These are phyloP conservation scores for Patella ulyssiponensis DNA, from an alignment of 2,888 invertebrate genomes.

Conservation along the genomic window DNA sequence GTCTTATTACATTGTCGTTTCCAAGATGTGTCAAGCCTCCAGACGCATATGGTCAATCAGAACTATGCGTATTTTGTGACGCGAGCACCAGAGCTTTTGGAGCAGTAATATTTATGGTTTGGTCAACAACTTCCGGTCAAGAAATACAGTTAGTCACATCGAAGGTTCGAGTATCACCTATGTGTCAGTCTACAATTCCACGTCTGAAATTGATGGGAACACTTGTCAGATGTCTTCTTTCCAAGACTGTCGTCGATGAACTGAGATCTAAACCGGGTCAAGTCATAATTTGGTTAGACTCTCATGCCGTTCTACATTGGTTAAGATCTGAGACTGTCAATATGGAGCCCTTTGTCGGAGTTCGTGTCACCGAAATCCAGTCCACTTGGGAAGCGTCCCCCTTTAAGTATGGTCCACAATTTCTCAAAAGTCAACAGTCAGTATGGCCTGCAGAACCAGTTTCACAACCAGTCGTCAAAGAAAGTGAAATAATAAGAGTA, in stretches of 20 bases:
- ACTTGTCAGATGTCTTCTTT: constrained; percentile 13
- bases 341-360: constrained; percentile 21
- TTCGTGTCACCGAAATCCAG: constrained; percentile 24
- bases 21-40: constrained; percentile 11
- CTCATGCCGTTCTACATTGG: constrained; percentile 21
- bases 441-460: constrained; percentile 10
- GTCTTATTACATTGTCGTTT: neutral
- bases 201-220: constrained; percentile 20
- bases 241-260: constrained; percentile 7
- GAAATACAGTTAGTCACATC: constrained; percentile 5
- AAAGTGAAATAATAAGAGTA: neutral
- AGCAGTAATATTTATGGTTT: neutral
- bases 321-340: constrained; percentile 19
- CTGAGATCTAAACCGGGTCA: constrained; percentile 8
- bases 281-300: neutral
- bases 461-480: neutral
- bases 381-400: neutral
- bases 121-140: neutral
- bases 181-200: constrained; percentile 17
- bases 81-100: constrained; percentile 8
- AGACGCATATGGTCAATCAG: neutral
- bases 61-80: constrained; percentile 14
- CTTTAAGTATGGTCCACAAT: constrained; percentile 20
- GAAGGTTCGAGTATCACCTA: constrained; percentile 17
- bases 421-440: constrained; percentile 12